Percentiles rank a stretch among this genome's conserved stretches.
Conservation (phyloP, 2,888 invertebrate species). For the Eucera pruinosa region DNA sequence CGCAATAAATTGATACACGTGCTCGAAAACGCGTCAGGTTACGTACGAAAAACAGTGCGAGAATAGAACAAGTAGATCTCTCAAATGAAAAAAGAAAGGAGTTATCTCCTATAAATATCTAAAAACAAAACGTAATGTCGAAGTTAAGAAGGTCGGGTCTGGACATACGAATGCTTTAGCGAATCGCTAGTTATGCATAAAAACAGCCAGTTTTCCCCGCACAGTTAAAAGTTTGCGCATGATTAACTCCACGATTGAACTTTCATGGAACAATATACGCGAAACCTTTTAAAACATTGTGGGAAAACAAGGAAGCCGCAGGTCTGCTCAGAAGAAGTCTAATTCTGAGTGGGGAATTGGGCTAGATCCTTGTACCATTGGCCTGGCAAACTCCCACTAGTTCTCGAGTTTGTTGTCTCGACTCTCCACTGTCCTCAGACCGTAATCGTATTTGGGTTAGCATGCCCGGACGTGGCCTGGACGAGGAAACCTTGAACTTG, state of each 20-base stretch:
- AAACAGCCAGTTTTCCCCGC: background rate
- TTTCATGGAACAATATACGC: background rate
- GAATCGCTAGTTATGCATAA: background rate
- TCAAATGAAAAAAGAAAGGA: background rate
- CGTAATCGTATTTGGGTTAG: slow-evolving; percentile 77
- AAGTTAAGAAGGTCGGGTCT: slow-evolving; percentile 10
- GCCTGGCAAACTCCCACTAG: slow-evolving; percentile 22
- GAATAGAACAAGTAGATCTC: background rate
- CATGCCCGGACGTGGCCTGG: slow-evolving; percentile 78
- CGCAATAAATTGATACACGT: background rate
- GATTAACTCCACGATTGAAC: background rate
- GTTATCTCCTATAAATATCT: slow-evolving; percentile 18
- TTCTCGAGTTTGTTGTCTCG: slow-evolving; percentile 63
- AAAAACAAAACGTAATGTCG: background rate
- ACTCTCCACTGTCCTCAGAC: slow-evolving; percentile 58
- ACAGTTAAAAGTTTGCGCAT: slow-evolving; percentile 11
- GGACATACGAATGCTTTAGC: slow-evolving; percentile 5
- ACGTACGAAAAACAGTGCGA: background rate
- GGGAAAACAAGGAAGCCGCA: slow-evolving; percentile 16
- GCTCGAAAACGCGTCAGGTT: background rate
- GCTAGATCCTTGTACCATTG: slow-evolving; percentile 27
- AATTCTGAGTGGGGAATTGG: slow-evolving; percentile 28
- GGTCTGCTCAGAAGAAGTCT: background rate
- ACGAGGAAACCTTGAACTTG: slow-evolving; percentile 80
- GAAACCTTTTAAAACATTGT: background rate